These are phyloP conservation scores for Haemorhous mexicanus DNA, from an alignment of 2,113 vertebrate species.

Conservation along the genomic window DNA sequence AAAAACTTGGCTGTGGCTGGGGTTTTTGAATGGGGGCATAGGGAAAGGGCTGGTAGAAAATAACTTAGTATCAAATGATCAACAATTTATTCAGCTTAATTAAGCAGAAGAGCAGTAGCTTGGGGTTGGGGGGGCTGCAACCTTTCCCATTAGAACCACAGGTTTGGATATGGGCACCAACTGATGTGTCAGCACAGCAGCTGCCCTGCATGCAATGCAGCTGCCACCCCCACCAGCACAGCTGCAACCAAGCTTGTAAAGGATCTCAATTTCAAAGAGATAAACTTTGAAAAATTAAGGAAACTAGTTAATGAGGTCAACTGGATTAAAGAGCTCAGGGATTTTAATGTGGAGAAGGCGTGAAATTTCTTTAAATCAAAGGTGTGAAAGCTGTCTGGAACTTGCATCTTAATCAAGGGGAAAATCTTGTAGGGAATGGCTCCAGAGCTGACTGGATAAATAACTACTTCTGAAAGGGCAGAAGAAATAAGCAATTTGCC, in stretches of 20 bases:
- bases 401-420: constrained; percentile 60
- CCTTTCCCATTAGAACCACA: not conserved
- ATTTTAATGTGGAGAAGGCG: constrained; percentile 60
- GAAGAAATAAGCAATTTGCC: not conserved
- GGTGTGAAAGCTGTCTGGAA: constrained; percentile 64
- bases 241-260: constrained; percentile 36
- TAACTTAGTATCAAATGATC: not conserved
- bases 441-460: constrained; percentile 42
- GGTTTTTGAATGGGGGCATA: not conserved
- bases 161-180: accelerated
- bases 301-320: constrained; percentile 67
- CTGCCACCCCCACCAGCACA: not conserved
- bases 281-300: constrained; percentile 59
- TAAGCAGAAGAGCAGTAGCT: not conserved
- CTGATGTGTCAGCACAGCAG: accelerated
- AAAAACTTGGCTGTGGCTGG: not conserved
- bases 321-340: constrained; percentile 62
- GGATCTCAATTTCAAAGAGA: constrained; percentile 44
- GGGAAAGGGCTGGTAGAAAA: not conserved
- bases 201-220: not conserved
- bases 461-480: constrained; percentile 6
- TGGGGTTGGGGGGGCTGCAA: not conserved
- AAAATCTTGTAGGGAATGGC: constrained; percentile 33
- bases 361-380: constrained; percentile 68
- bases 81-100: not conserved